phyloP scores from a whole-genome alignment of 2,888 invertebrate species.

The Nephrotoma guestfalica region DNA sequence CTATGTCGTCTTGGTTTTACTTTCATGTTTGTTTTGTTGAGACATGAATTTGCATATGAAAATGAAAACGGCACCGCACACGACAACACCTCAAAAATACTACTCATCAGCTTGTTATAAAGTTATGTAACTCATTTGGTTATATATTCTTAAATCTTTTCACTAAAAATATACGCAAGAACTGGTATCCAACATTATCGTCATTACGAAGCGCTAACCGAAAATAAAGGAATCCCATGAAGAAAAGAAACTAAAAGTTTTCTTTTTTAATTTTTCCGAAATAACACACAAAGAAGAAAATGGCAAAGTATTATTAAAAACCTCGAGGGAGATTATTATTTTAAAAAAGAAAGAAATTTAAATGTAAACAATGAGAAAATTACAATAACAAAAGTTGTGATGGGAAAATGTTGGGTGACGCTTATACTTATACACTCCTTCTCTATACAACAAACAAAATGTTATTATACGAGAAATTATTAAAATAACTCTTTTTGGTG shows the following conservation, averaged over 20 bases:
- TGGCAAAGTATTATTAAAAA: neutral
- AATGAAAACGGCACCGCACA: neutral
- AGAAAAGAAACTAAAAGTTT: neutral
- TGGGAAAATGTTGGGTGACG: neutral
- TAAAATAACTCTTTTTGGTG: neutral
- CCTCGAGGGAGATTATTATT: neutral
- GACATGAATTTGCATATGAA: neutral
- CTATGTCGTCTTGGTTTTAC: neutral
- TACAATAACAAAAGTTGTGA: neutral
- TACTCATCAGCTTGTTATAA: neutral
- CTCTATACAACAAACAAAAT: neutral
- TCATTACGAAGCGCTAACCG: neutral
- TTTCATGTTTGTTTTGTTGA: neutral
- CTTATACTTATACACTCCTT: neutral
- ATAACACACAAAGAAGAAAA: neutral
- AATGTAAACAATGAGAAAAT: neutral
- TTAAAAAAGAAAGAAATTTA: neutral
- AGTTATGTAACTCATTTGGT: neutral
- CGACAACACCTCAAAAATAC: neutral
- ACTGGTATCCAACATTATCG: neutral
- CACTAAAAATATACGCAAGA: neutral
- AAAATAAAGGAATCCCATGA: neutral
- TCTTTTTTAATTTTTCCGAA: neutral
- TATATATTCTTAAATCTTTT: neutral
- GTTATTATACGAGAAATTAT: neutral